Percentiles rank a stretch among this genome's conserved stretches.
phyloP scores from a whole-genome alignment of 2,888 invertebrate species.

The Andrena haemorrhoa region DNA sequence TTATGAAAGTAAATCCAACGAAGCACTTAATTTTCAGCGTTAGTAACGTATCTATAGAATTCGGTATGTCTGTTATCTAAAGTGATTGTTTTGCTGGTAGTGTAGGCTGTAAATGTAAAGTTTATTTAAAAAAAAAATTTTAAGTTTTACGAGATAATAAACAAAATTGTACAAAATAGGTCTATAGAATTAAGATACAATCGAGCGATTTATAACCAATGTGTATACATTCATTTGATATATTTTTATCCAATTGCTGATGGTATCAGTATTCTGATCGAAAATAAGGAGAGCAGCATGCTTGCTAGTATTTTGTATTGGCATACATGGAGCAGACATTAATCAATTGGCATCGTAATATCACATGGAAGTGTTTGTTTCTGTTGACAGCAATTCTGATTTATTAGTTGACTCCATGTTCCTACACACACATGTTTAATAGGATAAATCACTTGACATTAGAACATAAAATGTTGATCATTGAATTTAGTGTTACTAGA shows the following conservation, averaged over 20 bases:
- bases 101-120: conserved; percentile 15
- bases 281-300: conserved; percentile 9
- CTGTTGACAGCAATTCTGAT: conserved; percentile 4
- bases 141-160: conserved; percentile 19
- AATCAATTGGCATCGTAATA: not conserved
- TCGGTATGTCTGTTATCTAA: conserved; percentile 6
- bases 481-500: not conserved
- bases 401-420: not conserved
- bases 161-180: conserved; percentile 35
- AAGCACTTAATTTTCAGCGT: conserved; percentile 21
- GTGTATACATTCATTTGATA: conserved; percentile 33
- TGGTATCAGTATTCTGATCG: conserved; percentile 24
- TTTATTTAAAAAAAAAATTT: not conserved
- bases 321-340: not conserved
- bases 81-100: not conserved
- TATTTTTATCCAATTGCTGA: conserved; percentile 30
- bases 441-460: not conserved
- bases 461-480: not conserved
- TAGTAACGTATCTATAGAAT: conserved; percentile 8
- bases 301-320: conserved; percentile 12
- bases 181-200: conserved; percentile 34
- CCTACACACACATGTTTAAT: not conserved
- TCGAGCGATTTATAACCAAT: conserved; percentile 30
- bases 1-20: conserved; percentile 12
- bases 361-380: not conserved